Percentiles rank a stretch among this genome's conserved stretches.
phyloP scores from a whole-genome alignment of 2,888 invertebrate genomes.

The Leucozona laternaria region DNA sequence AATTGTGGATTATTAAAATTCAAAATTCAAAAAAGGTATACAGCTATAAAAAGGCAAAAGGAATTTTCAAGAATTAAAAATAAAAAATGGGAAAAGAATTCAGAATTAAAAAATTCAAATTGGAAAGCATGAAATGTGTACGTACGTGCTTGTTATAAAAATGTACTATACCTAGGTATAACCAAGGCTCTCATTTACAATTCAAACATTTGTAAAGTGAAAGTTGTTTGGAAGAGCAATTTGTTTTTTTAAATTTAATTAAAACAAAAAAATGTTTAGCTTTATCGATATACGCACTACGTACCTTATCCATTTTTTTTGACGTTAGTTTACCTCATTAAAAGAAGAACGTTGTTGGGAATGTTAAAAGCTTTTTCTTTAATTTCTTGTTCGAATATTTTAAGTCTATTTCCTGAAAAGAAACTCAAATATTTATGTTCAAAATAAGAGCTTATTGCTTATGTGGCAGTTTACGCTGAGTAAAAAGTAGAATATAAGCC shows the following conservation, averaged over 20 bases:
- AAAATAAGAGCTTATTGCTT: too few species aligned
- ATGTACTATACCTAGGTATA: not conserved
- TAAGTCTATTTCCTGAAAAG: too few species aligned
- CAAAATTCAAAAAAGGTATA: conserved; percentile 7
- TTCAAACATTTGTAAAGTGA: not conserved
- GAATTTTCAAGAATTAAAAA: conserved; percentile 16
- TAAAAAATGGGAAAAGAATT: not conserved
- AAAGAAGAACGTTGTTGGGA: not conserved
- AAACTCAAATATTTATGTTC: too few species aligned
- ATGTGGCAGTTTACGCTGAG: too few species aligned
- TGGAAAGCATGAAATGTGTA: not conserved
- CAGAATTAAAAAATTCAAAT: conserved; percentile 7
- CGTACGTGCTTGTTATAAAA: not conserved
- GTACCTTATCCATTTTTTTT: not conserved
- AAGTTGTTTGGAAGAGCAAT: not conserved
- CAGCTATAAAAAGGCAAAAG: not conserved
- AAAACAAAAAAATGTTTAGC: not conserved
- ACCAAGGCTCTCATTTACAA: not conserved
- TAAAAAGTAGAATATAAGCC: too few species aligned
- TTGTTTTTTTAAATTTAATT: not conserved
- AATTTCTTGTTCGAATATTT: too few species aligned
- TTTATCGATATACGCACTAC: not conserved
- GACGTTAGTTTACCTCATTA: not conserved
- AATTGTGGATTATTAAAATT: conserved; percentile 25
- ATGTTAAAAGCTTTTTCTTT: not conserved